These are phyloP conservation scores for Phodopus roborovskii DNA, from an alignment of 2,113 vertebrate genomes.

Conservation along the genomic window DNA sequence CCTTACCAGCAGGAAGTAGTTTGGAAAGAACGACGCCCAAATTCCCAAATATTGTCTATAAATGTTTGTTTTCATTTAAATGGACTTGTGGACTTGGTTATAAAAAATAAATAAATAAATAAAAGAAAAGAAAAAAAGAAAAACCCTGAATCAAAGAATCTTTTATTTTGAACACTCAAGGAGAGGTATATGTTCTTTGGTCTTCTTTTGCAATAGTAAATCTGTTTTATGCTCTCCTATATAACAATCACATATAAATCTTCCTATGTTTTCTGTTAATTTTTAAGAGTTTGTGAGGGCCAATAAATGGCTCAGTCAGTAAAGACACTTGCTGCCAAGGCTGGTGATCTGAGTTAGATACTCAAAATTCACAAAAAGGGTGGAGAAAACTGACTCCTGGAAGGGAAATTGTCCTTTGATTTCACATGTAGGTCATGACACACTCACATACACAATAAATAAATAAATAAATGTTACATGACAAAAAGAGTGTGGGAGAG, in stretches of 20 bases:
- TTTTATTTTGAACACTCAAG: background rate
- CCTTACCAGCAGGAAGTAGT: too few relatives aligned
- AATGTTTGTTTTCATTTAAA: too few relatives aligned
- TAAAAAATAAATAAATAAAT: too few relatives aligned
- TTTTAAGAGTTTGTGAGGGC: background rate
- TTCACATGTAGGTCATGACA: too few relatives aligned
- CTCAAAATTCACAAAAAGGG: too few relatives aligned
- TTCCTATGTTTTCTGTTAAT: background rate
- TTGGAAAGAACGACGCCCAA: too few relatives aligned
- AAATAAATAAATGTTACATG: background rate
- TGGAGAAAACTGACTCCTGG: background rate
- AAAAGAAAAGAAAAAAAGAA: too few relatives aligned
- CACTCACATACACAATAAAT: background rate
- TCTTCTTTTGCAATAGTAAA: slow-evolving; percentile 41
- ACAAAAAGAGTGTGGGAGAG: background rate
- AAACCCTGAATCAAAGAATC: background rate
- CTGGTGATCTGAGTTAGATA: background rate
- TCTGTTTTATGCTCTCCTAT: background rate
- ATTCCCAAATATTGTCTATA: too few relatives aligned
- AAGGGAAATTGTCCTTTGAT: background rate
- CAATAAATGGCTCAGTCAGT: too few relatives aligned
- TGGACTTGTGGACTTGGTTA: too few relatives aligned
- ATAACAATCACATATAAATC: background rate
- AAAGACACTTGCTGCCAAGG: background rate
- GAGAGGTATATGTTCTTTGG: background rate